Conservation (phyloP, 2,113 vertebrate species). For the Equus quagga region DNA sequence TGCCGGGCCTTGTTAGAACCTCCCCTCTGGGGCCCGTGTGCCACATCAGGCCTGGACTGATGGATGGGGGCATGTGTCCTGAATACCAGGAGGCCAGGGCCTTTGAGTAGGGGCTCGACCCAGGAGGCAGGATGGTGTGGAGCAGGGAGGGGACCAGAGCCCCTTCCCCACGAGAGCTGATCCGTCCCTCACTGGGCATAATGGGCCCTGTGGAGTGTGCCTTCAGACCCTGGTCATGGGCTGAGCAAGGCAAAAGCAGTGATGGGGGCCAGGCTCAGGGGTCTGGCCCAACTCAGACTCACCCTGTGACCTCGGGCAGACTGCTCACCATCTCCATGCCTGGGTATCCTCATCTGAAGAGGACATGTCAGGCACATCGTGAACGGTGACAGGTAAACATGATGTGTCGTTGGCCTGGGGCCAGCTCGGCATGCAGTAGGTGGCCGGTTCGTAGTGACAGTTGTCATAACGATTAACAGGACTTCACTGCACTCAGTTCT, state of each 20-base stretch:
- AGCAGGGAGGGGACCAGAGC: background rate
- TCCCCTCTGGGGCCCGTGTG: background rate
- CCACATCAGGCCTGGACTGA: background rate
- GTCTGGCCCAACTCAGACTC: background rate
- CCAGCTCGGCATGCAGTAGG: background rate
- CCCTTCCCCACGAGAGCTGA: background rate
- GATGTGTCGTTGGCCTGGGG: background rate
- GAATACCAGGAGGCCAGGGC: background rate
- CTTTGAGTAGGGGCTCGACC: background rate
- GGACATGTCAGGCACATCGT: background rate
- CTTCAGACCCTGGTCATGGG: background rate
- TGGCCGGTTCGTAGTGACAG: background rate
- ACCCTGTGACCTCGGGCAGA: background rate
- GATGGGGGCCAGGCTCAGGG: background rate
- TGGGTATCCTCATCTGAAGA: background rate
- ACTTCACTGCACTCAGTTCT: background rate
- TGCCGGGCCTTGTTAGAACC: background rate
- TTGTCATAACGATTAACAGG: background rate
- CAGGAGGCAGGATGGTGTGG: background rate
- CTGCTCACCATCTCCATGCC: background rate
- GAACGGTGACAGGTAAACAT: background rate
- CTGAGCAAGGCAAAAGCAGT: background rate
- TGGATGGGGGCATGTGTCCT: background rate
- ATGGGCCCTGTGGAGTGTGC: background rate
- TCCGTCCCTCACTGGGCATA: background rate